A percentile compares a stretch with the other conserved stretches of the same genome.
phyloP scores from a whole-genome alignment of 2,113 vertebrate genomes.

The Chlorocebus sabaeus region DNA sequence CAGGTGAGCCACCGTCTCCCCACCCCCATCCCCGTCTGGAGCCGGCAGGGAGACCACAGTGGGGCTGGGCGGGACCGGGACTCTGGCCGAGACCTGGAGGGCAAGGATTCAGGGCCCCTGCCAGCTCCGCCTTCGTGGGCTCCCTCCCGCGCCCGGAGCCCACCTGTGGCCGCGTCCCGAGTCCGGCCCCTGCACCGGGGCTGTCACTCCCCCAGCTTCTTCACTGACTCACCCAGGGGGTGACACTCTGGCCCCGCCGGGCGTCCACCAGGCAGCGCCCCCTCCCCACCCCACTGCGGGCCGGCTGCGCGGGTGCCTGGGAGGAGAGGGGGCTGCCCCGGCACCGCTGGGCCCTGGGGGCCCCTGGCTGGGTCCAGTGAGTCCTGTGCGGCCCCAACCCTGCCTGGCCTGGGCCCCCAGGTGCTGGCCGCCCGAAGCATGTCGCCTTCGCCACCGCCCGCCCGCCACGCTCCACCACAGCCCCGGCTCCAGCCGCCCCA shows the following conservation, averaged over 20 bases:
- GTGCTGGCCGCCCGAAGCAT: background rate
- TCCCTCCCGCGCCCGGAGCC: background rate
- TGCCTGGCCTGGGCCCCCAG: background rate
- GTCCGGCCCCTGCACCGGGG: rapidly evolving
- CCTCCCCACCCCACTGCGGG: background rate
- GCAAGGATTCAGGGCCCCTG: background rate
- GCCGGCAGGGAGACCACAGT: rapidly evolving
- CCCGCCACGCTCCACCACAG: background rate
- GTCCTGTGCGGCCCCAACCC: background rate
- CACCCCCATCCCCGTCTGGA: too few species aligned
- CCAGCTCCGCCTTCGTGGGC: background rate
- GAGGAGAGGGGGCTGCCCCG: background rate
- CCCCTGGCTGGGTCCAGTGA: background rate
- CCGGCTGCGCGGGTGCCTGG: background rate
- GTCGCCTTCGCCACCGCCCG: background rate
- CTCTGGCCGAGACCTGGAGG: too few species aligned
- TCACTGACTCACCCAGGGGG: background rate
- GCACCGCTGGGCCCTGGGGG: background rate
- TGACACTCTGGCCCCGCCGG: background rate
- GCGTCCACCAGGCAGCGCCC: background rate
- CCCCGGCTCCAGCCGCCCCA: background rate
- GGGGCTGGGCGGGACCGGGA: background rate
- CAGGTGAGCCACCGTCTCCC: background rate
- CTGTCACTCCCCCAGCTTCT: background rate
- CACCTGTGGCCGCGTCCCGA: background rate